These are phyloP conservation scores for Dryomyza anilis DNA, from an alignment of 2,888 invertebrate genomes.

Conservation along the genomic window DNA sequence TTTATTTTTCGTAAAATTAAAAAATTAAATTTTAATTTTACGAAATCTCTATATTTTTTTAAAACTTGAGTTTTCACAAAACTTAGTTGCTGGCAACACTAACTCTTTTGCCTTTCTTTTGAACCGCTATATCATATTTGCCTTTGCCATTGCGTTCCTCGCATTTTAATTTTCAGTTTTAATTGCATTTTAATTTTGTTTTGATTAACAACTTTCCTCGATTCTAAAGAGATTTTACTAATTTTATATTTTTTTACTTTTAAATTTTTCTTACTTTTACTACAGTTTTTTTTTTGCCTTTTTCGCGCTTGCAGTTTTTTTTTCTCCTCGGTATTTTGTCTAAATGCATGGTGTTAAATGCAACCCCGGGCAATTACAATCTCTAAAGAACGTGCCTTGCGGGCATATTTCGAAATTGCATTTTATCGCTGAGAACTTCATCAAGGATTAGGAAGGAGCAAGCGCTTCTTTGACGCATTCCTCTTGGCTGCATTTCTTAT, in stretches of 20 bases:
- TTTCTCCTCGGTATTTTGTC: neutral
- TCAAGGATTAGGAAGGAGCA: constrained; percentile 16
- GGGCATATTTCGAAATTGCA: constrained; percentile 19
- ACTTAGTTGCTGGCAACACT: too few species aligned
- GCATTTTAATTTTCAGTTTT: constrained; percentile 11
- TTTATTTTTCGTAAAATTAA: too few species aligned
- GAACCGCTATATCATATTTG: neutral
- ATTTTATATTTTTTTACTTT: too few species aligned
- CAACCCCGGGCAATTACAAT: constrained; percentile 19
- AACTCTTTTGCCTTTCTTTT: neutral
- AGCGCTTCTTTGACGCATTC: too few species aligned
- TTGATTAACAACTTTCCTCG: constrained; percentile 21
- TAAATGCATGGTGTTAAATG: constrained; percentile 19
- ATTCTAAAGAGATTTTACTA: too few species aligned
- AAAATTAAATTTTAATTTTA: too few species aligned
- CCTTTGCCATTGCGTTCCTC: neutral
- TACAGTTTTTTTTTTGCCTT: neutral
- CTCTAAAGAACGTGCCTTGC: neutral
- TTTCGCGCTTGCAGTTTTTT: neutral
- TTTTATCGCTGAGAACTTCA: constrained; percentile 22
- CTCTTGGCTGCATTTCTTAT: neutral
- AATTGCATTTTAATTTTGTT: constrained; percentile 24
- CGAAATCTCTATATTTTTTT: too few species aligned
- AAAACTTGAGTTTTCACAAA: too few species aligned
- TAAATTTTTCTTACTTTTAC: neutral